Evolutionary conservation across 2,888 invertebrate genomes (phyloP), one percentile per base, ranked within the genome.

Genomic region (Synergus gifuensis): DNA sequence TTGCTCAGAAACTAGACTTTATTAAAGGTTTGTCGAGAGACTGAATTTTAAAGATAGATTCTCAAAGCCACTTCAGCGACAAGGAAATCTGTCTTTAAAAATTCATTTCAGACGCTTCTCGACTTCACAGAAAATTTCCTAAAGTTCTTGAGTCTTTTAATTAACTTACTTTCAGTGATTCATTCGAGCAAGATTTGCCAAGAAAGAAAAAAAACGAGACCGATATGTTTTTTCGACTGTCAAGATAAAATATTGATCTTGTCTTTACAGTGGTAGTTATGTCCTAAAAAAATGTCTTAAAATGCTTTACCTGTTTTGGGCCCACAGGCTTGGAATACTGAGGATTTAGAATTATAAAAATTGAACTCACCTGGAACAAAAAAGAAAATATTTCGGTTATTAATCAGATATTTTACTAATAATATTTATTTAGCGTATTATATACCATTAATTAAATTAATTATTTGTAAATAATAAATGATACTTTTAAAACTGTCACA

Each of bases 1-100:
- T 49, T 16, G 69, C 49, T 69, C 28, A 28, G 28, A 28, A 69
- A 46, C 73, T 73, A 18, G 73, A 73, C 40, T 36, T 73, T 73
- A 54, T 54, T 36, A 58, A 73, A 73, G 73, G 36, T 73, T 40
- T 73, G 73, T 58, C 73, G 36, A 11, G n/a, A 73, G 54, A 12
- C 16, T 11, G 36, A 49, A n/a, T n/a, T 46, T 36, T 49, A 73
- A 73, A 73, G 54, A 36, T 36, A 54, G 69, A 36, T 73, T 73
- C 73, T 54, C 54, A 54, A 36, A 49, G 73, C 49, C 73, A 54
- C 36, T 28, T 73, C 16, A 46, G 46, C 22, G 7, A 69, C 28
- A 69, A 46, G 44, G 12, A 49, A 69, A 16, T 28, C 14, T 49
- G 46, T 73, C 54, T 36, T 46, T 16, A 54, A 73, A 49, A 73